phyloP scores from a whole-genome alignment of 2,113 vertebrate genomes.

The Bufo gargarizans region DNA sequence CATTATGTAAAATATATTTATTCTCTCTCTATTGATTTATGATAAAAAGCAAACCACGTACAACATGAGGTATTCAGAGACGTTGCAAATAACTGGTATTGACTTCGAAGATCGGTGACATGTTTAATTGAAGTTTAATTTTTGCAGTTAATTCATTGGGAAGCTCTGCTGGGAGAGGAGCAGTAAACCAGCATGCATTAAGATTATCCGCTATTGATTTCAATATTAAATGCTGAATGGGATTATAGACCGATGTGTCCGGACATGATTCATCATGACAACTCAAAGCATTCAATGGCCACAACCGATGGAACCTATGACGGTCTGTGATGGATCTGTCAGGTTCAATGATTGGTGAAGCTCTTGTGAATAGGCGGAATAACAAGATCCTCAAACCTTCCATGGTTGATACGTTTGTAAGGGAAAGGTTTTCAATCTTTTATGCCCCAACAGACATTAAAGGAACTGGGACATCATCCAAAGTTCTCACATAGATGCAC shows the following conservation, averaged over 20 bases:
- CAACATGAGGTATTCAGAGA: neutral
- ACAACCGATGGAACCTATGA: neutral
- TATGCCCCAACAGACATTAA: too few species aligned
- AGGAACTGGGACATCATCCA: too few species aligned
- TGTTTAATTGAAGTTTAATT: slow-evolving; percentile 5
- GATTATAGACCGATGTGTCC: neutral
- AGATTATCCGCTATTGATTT: slow-evolving; percentile 4
- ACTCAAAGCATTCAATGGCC: neutral
- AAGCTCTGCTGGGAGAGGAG: neutral
- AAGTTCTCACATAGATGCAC: too few species aligned
- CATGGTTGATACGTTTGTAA: neutral
- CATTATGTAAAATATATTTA: neutral
- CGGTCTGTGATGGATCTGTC: neutral
- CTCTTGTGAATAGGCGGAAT: neutral
- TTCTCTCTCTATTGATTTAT: neutral
- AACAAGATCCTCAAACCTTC: neutral
- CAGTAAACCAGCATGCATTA: neutral
- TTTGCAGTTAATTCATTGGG: slow-evolving; percentile 23
- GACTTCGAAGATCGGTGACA: neutral
- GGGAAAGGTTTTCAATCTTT: neutral
- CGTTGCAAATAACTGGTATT: neutral
- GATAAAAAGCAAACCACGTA: neutral
- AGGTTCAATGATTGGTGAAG: neutral
- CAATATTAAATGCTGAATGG: slow-evolving; percentile 14
- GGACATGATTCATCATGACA: slow-evolving; percentile 26